Base-by-base conservation (phyloP, 2,888 invertebrate species). In the Nemoura dubitans region DNA sequence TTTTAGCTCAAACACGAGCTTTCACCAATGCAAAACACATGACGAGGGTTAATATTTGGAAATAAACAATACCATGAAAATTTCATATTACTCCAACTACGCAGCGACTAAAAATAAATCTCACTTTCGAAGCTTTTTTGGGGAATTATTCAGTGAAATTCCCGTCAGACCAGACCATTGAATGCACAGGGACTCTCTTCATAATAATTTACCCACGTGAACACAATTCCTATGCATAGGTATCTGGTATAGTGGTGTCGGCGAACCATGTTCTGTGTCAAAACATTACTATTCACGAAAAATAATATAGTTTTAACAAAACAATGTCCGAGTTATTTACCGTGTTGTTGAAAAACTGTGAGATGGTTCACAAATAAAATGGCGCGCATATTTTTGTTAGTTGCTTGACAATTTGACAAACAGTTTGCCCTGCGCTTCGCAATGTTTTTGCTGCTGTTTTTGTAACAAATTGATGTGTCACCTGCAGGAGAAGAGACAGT, bases 381-480 rank as follows among this genome's bases (percentile, higher is more conserved):
- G 59, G 14, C 59, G 16, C 36, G 10, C 21, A 59, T 59, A 16
- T 59, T 59, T 59, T 7, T 59, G 10, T 16, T 59, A 59, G 59
- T 59, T 59, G 59, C 59, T 21, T 59, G 59, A 59, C 59, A 59
- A 59, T 59, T 59, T 59, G 59, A 59, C 59, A 21, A 59, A 59
- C 59, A 10, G 59, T 59, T 59, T 59, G 59, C 59, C 2, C 16
- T 21, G 21, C 59, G 10, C 59, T 59, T 59, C 59, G 59, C 59
- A 59, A 21, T 59, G 14, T 59, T 59, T 59, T 59, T 59, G 16
- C 59, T 59, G 59, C 59, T 59, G 59, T 59, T 59, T 59, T 59
- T 21, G 21, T 59, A 78, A 78, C 78, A 78, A 78, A 78, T 78
- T 78, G 78, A 78, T 27, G 28, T 28, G 78, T 78, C 78, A 78